Evolutionary conservation across 2,888 invertebrate genomes (phyloP).

Genomic region (Molorchus minor): DNA sequence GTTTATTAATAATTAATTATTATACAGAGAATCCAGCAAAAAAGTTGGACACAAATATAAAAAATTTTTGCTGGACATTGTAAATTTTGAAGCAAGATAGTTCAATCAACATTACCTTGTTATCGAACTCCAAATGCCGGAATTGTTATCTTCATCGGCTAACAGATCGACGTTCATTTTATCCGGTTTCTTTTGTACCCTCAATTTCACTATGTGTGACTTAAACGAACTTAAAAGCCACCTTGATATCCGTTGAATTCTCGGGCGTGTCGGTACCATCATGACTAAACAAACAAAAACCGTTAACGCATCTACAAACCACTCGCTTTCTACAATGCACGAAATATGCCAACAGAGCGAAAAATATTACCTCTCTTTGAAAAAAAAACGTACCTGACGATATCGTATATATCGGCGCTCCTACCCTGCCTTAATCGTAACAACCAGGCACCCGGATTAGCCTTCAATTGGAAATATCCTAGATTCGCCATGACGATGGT

Average conservation of each 20-base stretch:
- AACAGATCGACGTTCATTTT: slow-evolving; percentile 88
- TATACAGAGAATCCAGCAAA: no score
- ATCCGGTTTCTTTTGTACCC: slow-evolving; percentile 90
- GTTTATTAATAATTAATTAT: no score
- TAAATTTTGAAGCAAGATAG: no score
- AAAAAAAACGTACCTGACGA: slow-evolving; percentile 71
- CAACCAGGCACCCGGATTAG: slow-evolving; percentile 96
- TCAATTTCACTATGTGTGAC: slow-evolving; percentile 90
- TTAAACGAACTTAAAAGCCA: slow-evolving; percentile 84
- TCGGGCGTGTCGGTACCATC: slow-evolving; percentile 79
- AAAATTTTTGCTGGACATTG: no score
- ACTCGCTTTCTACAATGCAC: no score
- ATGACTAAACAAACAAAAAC: slow-evolving; percentile 65
- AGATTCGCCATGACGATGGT: slow-evolving; percentile 99
- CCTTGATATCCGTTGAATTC: slow-evolving; percentile 77
- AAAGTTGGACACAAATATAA: no score
- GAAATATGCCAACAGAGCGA: no score
- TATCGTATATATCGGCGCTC: slow-evolving; percentile 94
- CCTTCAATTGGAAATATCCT: slow-evolving; percentile 98
- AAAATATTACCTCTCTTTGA: no score
- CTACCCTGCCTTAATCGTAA: slow-evolving; percentile 89
- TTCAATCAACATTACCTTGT: no score
- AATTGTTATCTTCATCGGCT: slow-evolving; percentile 81
- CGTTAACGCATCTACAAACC: no score
- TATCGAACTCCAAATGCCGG: slow-evolving; percentile 94